Conservation (phyloP, 2,888 invertebrate species). For the Herminia tarsipennalis region DNA sequence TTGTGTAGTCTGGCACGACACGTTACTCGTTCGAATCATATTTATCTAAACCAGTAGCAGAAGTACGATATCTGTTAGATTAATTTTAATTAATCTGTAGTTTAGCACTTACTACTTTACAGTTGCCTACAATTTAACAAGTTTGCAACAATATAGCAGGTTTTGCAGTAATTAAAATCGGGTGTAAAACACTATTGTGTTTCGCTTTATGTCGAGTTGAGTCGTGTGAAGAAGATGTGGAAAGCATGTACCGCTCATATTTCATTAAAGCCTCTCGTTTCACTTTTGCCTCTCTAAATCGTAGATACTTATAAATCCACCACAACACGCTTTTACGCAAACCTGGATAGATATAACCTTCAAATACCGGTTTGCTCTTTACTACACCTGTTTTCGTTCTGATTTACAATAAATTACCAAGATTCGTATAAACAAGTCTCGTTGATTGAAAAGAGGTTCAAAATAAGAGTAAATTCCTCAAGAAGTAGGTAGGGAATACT, state of each 20-base stretch:
- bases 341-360: constrained; percentile 24
- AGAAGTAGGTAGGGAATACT: constrained; percentile 20
- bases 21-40: too few species aligned
- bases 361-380: constrained; percentile 20
- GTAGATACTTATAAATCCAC: constrained; percentile 25
- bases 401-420: constrained; percentile 20
- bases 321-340: constrained; percentile 19
- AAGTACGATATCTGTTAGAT: too few species aligned
- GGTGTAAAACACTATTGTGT: constrained; percentile 56
- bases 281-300: constrained; percentile 51
- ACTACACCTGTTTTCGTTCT: constrained; percentile 23
- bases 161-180: constrained; percentile 49
- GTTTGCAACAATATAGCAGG: background rate
- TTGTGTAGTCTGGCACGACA: constrained; percentile 1
- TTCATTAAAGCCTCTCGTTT: constrained; percentile 49
- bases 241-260: constrained; percentile 53
- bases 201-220: constrained; percentile 36
- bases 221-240: constrained; percentile 61
- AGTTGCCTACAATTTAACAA: too few species aligned
- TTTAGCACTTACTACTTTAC: background rate
- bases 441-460: constrained; percentile 20
- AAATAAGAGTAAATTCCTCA: constrained; percentile 26
- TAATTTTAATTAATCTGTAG: background rate
- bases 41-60: too few species aligned
- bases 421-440: constrained; percentile 20